Evolutionary conservation across 2,797 vertebrate genomes (phyloP), one percentile per base, ranked within the genome.

Genomic region (Hyperoplus lanceolatus): DNA sequence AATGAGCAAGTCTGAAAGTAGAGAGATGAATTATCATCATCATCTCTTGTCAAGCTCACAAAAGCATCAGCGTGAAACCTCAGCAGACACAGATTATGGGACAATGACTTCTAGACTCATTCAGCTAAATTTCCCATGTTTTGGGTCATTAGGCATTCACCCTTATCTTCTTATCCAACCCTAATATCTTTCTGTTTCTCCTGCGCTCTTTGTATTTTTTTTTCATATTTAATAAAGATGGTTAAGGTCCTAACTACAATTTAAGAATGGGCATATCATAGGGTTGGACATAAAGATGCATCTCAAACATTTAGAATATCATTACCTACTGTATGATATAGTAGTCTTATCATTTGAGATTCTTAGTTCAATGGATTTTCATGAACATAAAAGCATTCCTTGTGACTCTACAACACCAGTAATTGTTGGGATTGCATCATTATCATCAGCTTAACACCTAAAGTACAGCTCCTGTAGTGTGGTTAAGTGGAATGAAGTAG

Each of bases 401-500:
- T 50, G 46, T 72, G 55, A 60, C 50, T 59, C 38, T 77, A 15
- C n/a, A 68, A 42, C 21, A 36, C 9, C 36, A 11, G 21, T 58
- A 62, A 72, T 63, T 65, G 49, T 38, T 43, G 29, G n/a, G 57
- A 73, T 77, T 74, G 55, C 59, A 61, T 73, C 59, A 61, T 73
- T 69, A 71, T 29, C 42, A 55, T 14, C 18, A 49, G 36, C 18
- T 65, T 51, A 65, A 43, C 16, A 54, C 29, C 71, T 39, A 3
- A 55, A 45, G 29, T 18, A 46, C 10, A 29, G 14, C 29, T n/a
- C 6, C 13, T 43, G 43, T 15, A 36, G 43, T 5, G 6, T 39
- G 36, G 21, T 38, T 55, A 13, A 57, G 41, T 39, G 48, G 21
- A 42, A 16, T 10, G 61, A 48, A 61, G 54, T 51, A 53, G 41